These are phyloP conservation scores for Ctenopoma multispine DNA, from an alignment of 2,797 vertebrate species.

Conservation along the genomic window DNA sequence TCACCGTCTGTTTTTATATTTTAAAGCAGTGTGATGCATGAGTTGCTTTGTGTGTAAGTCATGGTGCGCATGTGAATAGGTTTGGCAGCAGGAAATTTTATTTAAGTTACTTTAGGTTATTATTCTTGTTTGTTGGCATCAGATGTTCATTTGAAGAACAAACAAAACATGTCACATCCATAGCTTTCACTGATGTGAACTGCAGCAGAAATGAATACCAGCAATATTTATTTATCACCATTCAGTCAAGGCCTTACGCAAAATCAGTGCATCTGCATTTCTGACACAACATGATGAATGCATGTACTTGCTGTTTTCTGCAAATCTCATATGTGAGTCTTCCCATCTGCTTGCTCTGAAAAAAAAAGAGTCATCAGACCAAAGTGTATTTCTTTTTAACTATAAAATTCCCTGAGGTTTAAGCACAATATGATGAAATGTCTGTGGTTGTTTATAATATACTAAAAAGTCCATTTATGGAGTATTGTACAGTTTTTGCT, in stretches of 20 bases:
- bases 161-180: background rate
- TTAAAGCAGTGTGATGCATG: too few species aligned
- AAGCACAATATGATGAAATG: constrained; percentile 6
- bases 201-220: constrained; percentile 20
- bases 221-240: background rate
- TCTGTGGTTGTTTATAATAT: constrained; percentile 4
- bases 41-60: constrained; percentile 23
- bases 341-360: constrained; percentile 5
- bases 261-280: constrained; percentile 13
- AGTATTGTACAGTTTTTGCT: background rate
- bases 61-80: constrained; percentile 22
- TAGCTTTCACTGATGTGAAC: background rate
- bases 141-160: constrained; percentile 5
- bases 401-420: background rate
- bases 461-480: background rate
- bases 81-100: constrained; percentile 26
- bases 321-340: constrained; percentile 1
- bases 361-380: constrained; percentile 13
- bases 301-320: constrained; percentile 1
- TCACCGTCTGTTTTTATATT: too few species aligned
- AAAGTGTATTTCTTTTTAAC: background rate
- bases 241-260: constrained; percentile 9
- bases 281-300: constrained; percentile 21
- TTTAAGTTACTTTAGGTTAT: constrained; percentile 10
- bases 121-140: constrained; percentile 30